Base-by-base conservation (phyloP, 2,797 vertebrate genomes). In the Urocyon cinereoargenteus region DNA sequence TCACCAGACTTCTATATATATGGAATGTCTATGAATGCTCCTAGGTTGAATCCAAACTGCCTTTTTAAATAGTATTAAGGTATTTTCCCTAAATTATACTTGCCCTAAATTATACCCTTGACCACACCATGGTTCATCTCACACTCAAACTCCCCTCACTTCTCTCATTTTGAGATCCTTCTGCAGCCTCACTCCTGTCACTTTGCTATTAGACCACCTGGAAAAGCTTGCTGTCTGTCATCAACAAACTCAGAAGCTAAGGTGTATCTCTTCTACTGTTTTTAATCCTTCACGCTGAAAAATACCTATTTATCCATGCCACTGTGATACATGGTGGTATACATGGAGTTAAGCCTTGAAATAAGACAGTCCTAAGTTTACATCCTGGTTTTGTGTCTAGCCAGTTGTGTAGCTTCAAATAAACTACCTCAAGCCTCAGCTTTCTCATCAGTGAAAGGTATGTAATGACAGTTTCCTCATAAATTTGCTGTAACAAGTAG, bases 231-330 rank as follows among this genome's bases (percentile, higher is more conserved):
- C 24, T 92, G 64, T 87, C 51, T 92, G 64, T 87, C 51, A 7
- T 86, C 53, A 61, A 19, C 57, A 92, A 57, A 72, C 81, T 61
- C 8, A 53, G 55, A 72, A 5, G 15, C 31, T 75, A 18, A 49
- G 79, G 28, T 68, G 55, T n/a, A 55, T 84, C 55, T 62, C 68
- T 78, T 40, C 5, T 68, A 66, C 45, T 66, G 28, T 64, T 96
- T 95, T 64, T 86, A 90, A 78, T 64, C n/a, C n/a, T 96, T 72
- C 61, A 68, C 13, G 61, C 18, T 73, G 70, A 73, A 92, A 86
- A 62, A 53, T 62, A 85, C 13, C 19, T 75, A 16, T 72, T 73
- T 81, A 28, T 34, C 62, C 22, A 83, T 36, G n/a, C 18, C 49
- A 61, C 53, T 45, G 18, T 68, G n/a, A 53, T 40, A 4, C 18